phyloP scores from a whole-genome alignment of 2,797 vertebrate species.

The Denticeps clupeoides region DNA sequence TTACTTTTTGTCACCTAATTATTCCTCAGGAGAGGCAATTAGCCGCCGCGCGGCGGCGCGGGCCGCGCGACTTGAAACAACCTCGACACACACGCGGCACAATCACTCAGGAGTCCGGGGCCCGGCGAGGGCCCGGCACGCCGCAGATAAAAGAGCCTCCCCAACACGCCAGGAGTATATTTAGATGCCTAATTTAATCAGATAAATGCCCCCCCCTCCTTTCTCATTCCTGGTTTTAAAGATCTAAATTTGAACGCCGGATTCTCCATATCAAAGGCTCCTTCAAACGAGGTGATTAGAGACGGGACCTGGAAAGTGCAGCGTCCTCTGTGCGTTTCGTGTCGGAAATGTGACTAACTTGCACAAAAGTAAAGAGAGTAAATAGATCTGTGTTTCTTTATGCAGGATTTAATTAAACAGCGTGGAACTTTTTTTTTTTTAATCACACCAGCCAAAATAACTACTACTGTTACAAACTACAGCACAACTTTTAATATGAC shows the following conservation, averaged over 20 bases:
- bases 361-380: slow-evolving; percentile 12
- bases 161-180: slow-evolving; percentile 40
- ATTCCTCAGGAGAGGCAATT: slow-evolving; percentile 61
- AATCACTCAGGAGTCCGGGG: slow-evolving; percentile 38
- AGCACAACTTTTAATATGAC: too few species aligned
- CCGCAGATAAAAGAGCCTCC: slow-evolving; percentile 43
- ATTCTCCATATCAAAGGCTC: slow-evolving; percentile 59
- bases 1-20: slow-evolving; percentile 60
- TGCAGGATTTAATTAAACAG: neutral
- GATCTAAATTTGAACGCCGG: slow-evolving; percentile 35
- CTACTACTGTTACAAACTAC: too few species aligned
- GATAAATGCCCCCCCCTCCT: slow-evolving; percentile 38
- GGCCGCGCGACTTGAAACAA: slow-evolving; percentile 29
- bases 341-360: slow-evolving; percentile 36
- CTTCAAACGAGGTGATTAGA: slow-evolving; percentile 42
- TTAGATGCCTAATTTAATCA: slow-evolving; percentile 53
- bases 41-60: slow-evolving; percentile 40
- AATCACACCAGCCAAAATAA: too few species aligned
- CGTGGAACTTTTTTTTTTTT: slow-evolving; percentile 3
- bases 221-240: slow-evolving; percentile 25
- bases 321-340: slow-evolving; percentile 45
- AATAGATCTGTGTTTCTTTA: slow-evolving; percentile 7
- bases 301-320: slow-evolving; percentile 20
- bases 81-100: slow-evolving; percentile 23
- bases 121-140: slow-evolving; percentile 35